Percentiles rank a stretch among this genome's conserved stretches.
Conservation (phyloP, 2,113 vertebrate genomes). For the Tricholaema leucomelas region DNA sequence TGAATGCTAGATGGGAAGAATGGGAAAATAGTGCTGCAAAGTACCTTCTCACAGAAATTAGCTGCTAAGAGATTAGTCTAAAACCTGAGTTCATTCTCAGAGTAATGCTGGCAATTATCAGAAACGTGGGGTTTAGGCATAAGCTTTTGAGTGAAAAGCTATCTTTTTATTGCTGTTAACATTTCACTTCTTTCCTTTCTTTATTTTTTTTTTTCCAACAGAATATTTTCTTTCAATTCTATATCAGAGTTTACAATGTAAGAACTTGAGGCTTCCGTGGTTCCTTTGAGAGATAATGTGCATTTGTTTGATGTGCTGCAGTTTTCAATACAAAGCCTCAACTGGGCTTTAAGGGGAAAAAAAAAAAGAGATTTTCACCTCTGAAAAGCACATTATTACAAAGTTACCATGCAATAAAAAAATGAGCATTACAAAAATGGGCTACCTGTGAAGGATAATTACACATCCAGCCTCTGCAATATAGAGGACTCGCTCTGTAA, state of each 20-base stretch:
- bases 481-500: background rate
- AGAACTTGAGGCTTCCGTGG: constrained; percentile 7
- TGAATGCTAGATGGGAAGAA: background rate
- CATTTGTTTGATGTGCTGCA: constrained; percentile 27
- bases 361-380: constrained; percentile 24
- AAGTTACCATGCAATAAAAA: constrained; percentile 30
- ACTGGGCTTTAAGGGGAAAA: constrained; percentile 13
- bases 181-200: background rate
- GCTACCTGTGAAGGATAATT: constrained; percentile 25
- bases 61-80: background rate
- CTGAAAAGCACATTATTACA: constrained; percentile 31
- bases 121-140: background rate
- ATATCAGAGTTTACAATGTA: constrained; percentile 5
- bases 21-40: background rate
- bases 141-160: background rate
- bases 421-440: constrained; percentile 27
- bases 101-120: constrained; percentile 3
- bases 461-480: background rate
- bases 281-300: constrained; percentile 37
- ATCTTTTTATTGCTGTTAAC: background rate
- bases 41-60: background rate
- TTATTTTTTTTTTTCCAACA: background rate
- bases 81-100: background rate
- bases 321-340: constrained; percentile 50
- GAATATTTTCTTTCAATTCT: constrained; percentile 39